Evolutionary conservation across 2,888 invertebrate genomes (phyloP), one percentile per base, ranked within the genome.

Genomic region (Ptilodon capucinus): DNA sequence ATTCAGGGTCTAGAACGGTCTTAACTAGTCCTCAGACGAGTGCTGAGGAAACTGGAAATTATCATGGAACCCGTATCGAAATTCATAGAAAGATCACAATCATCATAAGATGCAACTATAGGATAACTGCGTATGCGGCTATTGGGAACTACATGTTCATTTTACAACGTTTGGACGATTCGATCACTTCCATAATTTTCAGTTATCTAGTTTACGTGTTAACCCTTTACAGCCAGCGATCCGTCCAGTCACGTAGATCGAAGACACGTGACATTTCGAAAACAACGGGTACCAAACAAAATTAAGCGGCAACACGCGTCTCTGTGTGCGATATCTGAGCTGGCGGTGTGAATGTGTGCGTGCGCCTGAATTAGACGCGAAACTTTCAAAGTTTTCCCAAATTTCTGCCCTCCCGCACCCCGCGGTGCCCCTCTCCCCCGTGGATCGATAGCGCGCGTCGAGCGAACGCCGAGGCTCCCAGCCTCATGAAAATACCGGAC

Each of bases 341-440:
- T 75, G 68, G 51, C 60, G 61, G 64, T 69, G 66, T 68, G 68
- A 58, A 60, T 82, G 89, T 91, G 91, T 91, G 91, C 87, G 91
- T 88, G 89, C 88, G 90, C 91, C 87, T 90, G 91, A 91, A 91
- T 90, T 91, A 91, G 90, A 91, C 90, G 91, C 85, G 86, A 90
- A 91, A 91, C 91, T 91, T 91, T 91, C 90, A 89, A 91, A 91
- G 91, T 91, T 91, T 91, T 91, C 91, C 91, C 90, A 90, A 91
- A 90, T 91, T 91, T 88, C 81, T 83, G 81, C 84, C 86, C 82
- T 81, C 86, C 79, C 74, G 62, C 70, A 74, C 69, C 76, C 75
- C 61, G 71, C 73, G 60, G 52, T 64, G 68, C 74, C 71, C 70
- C 74, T 60, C 73, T 73, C 69, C 57, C 73, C 71, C 71, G 74